Conservation (phyloP, 2,113 vertebrate genomes). For the Hippolais icterina region DNA sequence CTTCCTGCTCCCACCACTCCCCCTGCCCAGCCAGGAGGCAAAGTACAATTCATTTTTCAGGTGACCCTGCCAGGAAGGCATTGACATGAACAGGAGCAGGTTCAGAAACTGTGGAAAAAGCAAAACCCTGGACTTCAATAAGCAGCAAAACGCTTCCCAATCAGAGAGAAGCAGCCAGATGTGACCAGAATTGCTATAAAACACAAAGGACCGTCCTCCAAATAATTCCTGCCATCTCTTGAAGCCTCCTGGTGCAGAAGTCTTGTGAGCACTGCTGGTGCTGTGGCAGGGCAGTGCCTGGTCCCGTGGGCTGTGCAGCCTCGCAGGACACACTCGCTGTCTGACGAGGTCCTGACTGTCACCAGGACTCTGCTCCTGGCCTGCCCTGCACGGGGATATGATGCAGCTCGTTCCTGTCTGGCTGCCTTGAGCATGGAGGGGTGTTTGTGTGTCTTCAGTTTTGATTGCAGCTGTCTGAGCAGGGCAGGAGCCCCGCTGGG, state of each 20-base stretch:
- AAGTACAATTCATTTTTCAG: slow-evolving; percentile 65
- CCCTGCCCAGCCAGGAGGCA: slow-evolving; percentile 35
- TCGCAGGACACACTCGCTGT: accelerated
- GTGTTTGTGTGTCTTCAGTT: background rate
- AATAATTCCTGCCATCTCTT: background rate
- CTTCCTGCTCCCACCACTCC: background rate
- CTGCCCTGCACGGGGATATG: accelerated
- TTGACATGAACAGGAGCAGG: background rate
- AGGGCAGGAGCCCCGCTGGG: background rate
- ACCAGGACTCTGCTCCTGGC: background rate
- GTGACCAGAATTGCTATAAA: background rate
- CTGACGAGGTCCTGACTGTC: background rate
- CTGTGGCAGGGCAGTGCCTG: accelerated
- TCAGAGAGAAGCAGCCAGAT: slow-evolving; percentile 1
- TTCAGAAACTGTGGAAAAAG: slow-evolving; percentile 7
- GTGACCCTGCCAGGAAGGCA: slow-evolving; percentile 46
- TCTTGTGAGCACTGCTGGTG: background rate
- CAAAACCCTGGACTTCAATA: background rate
- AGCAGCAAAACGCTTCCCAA: background rate
- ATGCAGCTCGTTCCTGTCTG: background rate
- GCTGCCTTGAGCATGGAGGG: background rate
- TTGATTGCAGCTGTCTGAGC: background rate
- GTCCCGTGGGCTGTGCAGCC: background rate
- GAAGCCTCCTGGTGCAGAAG: background rate
- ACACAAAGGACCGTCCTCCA: background rate